phyloP scores from a whole-genome alignment of 2,888 invertebrate species.

The Tiphia femorata region DNA sequence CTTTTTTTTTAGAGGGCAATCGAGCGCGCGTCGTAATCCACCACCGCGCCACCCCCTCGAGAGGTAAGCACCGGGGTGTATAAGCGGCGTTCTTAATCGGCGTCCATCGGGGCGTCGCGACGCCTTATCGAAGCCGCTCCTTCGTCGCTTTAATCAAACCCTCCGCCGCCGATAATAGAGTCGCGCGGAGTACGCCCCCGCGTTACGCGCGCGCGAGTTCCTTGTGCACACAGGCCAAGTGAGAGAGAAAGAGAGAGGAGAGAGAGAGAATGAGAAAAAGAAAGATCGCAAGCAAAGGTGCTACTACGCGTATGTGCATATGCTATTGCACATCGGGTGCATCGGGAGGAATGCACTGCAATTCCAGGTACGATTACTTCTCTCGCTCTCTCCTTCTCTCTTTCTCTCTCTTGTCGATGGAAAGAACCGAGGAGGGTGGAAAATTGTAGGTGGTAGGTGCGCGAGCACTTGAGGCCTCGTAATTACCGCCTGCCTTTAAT shows the following conservation, averaged over 20 bases:
- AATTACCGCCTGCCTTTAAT: too few relatives aligned
- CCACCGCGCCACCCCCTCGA: neutral
- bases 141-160: conserved; percentile 63
- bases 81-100: conserved; percentile 37
- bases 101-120: conserved; percentile 42
- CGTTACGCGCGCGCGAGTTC: conserved; percentile 12
- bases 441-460: too few relatives aligned
- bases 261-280: too few relatives aligned
- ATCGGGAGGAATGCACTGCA: too few relatives aligned
- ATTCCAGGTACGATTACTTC: too few relatives aligned
- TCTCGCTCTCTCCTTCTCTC: neutral
- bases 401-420: neutral
- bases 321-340: too few relatives aligned
- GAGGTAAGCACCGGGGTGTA: too few relatives aligned
- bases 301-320: too few relatives aligned
- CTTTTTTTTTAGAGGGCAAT: neutral
- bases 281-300: conserved; percentile 35
- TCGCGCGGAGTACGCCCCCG: conserved; percentile 22
- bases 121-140: conserved; percentile 63
- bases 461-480: too few relatives aligned
- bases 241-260: too few relatives aligned
- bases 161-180: conserved; percentile 36
- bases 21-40: neutral
- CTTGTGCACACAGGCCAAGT: conserved; percentile 40
- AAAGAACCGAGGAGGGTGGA: too few relatives aligned